phyloP scores from a whole-genome alignment of 2,113 vertebrate species.

The Malurus alboscapulatus region DNA sequence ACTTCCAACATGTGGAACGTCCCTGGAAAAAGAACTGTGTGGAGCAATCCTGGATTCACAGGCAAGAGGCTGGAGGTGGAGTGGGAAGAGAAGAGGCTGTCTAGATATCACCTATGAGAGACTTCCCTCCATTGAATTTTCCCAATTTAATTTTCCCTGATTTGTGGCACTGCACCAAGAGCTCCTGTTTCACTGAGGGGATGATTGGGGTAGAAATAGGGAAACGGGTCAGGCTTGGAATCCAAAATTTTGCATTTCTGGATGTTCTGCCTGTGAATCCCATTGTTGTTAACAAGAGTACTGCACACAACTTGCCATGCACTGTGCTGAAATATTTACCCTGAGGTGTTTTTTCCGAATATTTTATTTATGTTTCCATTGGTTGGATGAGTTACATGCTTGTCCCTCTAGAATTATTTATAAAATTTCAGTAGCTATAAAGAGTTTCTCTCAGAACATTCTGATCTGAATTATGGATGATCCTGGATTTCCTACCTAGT shows the following conservation, averaged over 20 bases:
- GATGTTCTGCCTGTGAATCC: background rate
- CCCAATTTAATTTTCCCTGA: background rate
- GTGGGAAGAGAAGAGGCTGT: background rate
- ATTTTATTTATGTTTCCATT: conserved; percentile 66
- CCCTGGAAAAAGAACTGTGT: background rate
- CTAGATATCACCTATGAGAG: background rate
- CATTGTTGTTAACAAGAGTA: conserved; percentile 23
- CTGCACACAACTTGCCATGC: background rate
- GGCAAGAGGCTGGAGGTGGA: background rate
- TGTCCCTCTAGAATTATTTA: conserved; percentile 70
- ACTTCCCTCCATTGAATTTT: background rate
- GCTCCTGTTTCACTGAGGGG: background rate
- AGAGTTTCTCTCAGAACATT: conserved; percentile 41
- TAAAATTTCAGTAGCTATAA: conserved; percentile 64
- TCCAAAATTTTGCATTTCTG: background rate
- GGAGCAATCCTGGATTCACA: background rate
- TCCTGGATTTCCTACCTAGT: conserved; percentile 21
- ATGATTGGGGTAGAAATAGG: background rate
- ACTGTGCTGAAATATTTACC: conserved; percentile 59
- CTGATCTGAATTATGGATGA: conserved; percentile 66
- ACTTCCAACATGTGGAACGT: background rate
- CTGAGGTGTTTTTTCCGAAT: conserved; percentile 49
- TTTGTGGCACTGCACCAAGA: background rate
- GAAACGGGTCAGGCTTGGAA: background rate
- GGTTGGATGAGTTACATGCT: conserved; percentile 63